Evolutionary conservation across 2,888 invertebrate species (phyloP).

Genomic region (Pheosia gnoma): DNA sequence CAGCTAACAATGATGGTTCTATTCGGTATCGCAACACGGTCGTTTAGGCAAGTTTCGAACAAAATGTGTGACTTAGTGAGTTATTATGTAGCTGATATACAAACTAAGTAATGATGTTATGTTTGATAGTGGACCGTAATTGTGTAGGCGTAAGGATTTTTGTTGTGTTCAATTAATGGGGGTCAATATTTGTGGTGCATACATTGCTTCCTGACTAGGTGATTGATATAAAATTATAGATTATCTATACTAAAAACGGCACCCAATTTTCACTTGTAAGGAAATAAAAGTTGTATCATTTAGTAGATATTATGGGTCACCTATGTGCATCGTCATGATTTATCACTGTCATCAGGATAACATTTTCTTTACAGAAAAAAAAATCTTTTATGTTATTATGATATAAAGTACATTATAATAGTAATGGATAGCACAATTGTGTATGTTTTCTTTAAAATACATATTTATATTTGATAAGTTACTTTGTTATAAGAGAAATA

Average conservation of each 20-base stretch:
- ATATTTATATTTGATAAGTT: conserved; percentile 39
- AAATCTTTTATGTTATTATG: conserved; percentile 31
- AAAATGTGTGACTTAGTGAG: too few relatives aligned
- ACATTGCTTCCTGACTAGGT: too few relatives aligned
- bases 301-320: conserved; percentile 33
- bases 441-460: conserved; percentile 37
- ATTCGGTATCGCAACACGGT: too few relatives aligned
- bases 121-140: background rate
- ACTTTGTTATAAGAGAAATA: conserved; percentile 39
- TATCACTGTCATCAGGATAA: conserved; percentile 33
- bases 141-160: background rate
- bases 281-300: conserved; percentile 31
- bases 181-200: background rate
- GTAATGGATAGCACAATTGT: conserved; percentile 52
- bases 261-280: conserved; percentile 18
- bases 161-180: background rate
- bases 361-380: conserved; percentile 17
- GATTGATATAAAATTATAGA: too few relatives aligned
- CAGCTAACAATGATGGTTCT: too few relatives aligned
- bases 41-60: too few relatives aligned
- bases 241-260: conserved; percentile 9
- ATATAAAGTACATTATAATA: conserved; percentile 49
- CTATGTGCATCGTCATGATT: conserved; percentile 41
- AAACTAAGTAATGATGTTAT: too few relatives aligned
- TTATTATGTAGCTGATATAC: too few relatives aligned